A percentile compares a stretch with the other conserved stretches of the same genome.
Evolutionary conservation across 2,113 vertebrate genomes (phyloP).

Genomic region (Chionis minor): DNA sequence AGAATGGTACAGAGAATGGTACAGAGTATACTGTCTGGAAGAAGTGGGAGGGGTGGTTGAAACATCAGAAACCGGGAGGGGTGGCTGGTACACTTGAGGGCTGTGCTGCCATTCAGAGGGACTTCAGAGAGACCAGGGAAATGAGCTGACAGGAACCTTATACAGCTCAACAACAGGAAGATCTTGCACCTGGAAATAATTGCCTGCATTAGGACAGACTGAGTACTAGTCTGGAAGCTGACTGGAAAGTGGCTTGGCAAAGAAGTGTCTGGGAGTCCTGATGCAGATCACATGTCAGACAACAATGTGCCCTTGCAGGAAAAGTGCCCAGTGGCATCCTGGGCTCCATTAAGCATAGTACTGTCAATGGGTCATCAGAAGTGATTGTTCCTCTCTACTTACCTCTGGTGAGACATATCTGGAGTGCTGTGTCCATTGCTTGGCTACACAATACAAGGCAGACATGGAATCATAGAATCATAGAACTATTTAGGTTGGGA

Average conservation of each 20-base stretch:
- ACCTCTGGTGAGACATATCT: not conserved
- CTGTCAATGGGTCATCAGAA: not conserved
- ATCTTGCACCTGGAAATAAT: not conserved
- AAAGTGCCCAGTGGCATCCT: not conserved
- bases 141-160: not conserved
- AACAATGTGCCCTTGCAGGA: not conserved
- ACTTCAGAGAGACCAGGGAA: not conserved
- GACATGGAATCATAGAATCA: not conserved
- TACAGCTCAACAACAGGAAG: not conserved
- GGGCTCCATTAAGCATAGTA: not conserved
- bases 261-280: not conserved
- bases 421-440: not conserved
- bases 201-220: not conserved
- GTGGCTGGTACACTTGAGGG: not conserved
- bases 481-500: not conserved
- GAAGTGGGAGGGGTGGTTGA: not conserved
- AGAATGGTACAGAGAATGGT: not conserved
- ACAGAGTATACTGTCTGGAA: not conserved
- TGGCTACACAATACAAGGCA: not conserved
- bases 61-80: not conserved
- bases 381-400: not conserved
- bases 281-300: not conserved
- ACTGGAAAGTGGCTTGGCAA: not conserved
- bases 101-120: accelerated
- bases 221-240: not conserved